Base-by-base conservation (phyloP, 2,888 invertebrate species). In the Dioctria linearis region DNA sequence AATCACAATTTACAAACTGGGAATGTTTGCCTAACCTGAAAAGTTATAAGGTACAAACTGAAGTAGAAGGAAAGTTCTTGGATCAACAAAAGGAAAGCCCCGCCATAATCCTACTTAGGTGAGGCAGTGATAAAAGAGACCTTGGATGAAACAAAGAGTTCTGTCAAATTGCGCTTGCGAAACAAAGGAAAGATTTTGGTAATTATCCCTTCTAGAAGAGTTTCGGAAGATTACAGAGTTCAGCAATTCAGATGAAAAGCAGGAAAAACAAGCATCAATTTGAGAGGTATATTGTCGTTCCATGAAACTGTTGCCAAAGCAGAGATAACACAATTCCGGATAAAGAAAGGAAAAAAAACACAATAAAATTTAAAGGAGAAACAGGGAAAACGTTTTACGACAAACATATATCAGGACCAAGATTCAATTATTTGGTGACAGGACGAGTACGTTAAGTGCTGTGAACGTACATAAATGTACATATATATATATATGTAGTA, bases 331-430 rank as follows among this genome's bases (percentile, higher is more conserved):
- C 39, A 69, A 49, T 51, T 25, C 69, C 39, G 25, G 25, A 25
- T 25, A 25, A 25, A 25, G 25, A 25, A 39, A 9, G 51, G 37
- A 37, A 51, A 51, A 69, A 37, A 69, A 69, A 67, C 46, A 67
- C 40, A 25, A 25, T 25, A 11, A 51, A 69, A 39, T 69, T 69
- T 51, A 69, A 69, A 69, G 49, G 69, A 51, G 4, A 51, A 69
- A 69, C 69, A 69, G 69, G 39, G 51, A 69, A 69, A 69, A 51
- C 51, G 69, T 69, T 69, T 69, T 69, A 69, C 51, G 69, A 37
- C 11, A 49, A 51, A 69, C 69, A 69, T 49, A 25, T 25, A 69
- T 69, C 51, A 69, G 9, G 69, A 49, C 49, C 69, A 69, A 51
- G 49, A 69, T 69, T 69, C 69, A 69, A 69, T 69, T 69, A 69